Base-by-base conservation (phyloP, 2,888 invertebrate species). In the Chorisops tibialis region DNA sequence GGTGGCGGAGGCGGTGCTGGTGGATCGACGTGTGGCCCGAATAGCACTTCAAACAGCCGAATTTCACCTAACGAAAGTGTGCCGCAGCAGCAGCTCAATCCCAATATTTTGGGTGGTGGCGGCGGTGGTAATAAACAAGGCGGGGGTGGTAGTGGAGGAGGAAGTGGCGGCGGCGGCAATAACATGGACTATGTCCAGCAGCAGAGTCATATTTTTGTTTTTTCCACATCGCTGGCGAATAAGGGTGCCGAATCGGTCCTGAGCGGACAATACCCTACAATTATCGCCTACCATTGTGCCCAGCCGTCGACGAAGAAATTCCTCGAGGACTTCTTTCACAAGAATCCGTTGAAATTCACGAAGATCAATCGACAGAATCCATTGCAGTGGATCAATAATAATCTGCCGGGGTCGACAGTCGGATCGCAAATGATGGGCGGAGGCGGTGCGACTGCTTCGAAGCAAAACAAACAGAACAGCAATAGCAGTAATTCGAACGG, bases 151-250 rank as follows among this genome's bases (percentile, higher is more conserved):
- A 21, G 49, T 22, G 50, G 67, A 12, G 47, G 63, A 14, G 48
- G 48, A 16, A 14, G 41, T 2, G 63, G 64, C 0, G 51, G 62
- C 22, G 65, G 67, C 12, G 64, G 62, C 7, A 63, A 65, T 7
- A 65, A 67, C n/a, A 65, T 75, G 67, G 77, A 77, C 61, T 90
- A 89, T 72, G 89, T 90, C 90, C 93, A 95, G 81, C 96, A 97
- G 79, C 96, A 96, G 80, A 96, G 93, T 80, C 96, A 96, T 79
- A 94, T 97, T 76, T 97, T 96, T 84, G 96, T 97, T 69, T 97
- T 97, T 81, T 93, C 95, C 19, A 96, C 97, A 7, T 82, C 88
- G 71, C 80, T 96, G 79, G 97, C 96, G 3, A 97, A 97, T 79
- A 90, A 93, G 74, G 96, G 95, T 4, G 96, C 96, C 0, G 96